These are phyloP conservation scores for Syritta pipiens DNA, from an alignment of 2,888 invertebrate genomes.

Conservation along the genomic window DNA sequence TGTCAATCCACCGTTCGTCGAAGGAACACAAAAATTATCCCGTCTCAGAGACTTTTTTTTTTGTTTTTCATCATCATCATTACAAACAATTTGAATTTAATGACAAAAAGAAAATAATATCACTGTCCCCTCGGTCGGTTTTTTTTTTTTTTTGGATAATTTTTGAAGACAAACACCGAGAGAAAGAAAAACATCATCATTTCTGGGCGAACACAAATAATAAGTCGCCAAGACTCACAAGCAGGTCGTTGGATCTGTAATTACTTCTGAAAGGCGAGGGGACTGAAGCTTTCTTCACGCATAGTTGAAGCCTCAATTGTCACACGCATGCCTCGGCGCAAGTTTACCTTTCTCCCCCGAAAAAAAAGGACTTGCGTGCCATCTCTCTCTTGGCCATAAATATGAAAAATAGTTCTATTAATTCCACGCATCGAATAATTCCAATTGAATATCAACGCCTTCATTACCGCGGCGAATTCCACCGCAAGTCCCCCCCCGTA, in stretches of 20 bases:
- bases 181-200: constrained; percentile 1
- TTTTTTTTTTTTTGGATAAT: constrained; percentile 10
- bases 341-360: too few species aligned
- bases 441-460: constrained; percentile 68
- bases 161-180: constrained; percentile 19
- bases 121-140: neutral
- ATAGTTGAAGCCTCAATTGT: too few species aligned
- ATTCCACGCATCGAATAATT: constrained; percentile 68
- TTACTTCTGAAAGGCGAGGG: constrained; percentile 20
- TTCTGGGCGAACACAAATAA: constrained; percentile 33
- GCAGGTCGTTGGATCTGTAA: constrained; percentile 53
- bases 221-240: constrained; percentile 56
- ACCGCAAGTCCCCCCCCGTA: constrained; percentile 32
- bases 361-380: constrained; percentile 30
- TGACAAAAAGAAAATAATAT: constrained; percentile 62
- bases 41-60: constrained; percentile 6
- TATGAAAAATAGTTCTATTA: constrained; percentile 63
- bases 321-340: too few species aligned
- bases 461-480: constrained; percentile 45
- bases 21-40: constrained; percentile 39
- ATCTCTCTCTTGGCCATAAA: constrained; percentile 49
- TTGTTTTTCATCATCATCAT: constrained; percentile 63
- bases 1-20: constrained; percentile 28
- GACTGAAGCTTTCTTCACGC: constrained; percentile 32
- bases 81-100: constrained; percentile 66